Conservation (phyloP, 2,113 vertebrate species). For the Aegypius monachus region DNA sequence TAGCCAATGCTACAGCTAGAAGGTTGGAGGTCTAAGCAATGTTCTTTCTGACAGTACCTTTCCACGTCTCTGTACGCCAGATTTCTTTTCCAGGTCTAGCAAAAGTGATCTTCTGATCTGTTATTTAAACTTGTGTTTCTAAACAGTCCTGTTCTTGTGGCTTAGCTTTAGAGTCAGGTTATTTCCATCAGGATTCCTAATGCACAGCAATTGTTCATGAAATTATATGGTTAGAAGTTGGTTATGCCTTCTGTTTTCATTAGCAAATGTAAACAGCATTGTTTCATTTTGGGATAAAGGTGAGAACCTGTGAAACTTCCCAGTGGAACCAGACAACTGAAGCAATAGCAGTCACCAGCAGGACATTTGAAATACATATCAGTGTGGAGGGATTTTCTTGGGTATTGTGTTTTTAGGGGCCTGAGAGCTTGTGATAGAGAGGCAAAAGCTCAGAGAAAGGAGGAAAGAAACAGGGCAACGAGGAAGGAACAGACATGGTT, state of each 20-base stretch:
- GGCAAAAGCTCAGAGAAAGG: neutral
- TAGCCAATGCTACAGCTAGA: neutral
- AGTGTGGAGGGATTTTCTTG: neutral
- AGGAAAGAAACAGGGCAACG: neutral
- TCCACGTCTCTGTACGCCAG: neutral
- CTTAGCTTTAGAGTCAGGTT: slow-evolving; percentile 44
- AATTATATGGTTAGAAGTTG: neutral
- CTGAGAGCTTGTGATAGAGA: neutral
- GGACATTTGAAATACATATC: neutral
- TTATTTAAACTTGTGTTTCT: slow-evolving; percentile 1
- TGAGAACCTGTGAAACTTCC: neutral
- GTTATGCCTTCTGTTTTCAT: neutral
- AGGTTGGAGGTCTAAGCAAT: neutral
- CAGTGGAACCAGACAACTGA: neutral
- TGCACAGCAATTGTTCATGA: slow-evolving; percentile 1
- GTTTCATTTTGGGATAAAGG: neutral
- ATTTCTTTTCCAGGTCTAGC: neutral
- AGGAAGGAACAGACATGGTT: neutral
- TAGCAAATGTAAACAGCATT: neutral
- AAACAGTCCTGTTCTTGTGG: slow-evolving; percentile 4
- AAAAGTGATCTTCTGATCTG: neutral
- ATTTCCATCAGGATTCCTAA: slow-evolving; percentile 49
- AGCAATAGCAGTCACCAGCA: neutral
- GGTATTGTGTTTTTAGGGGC: neutral
- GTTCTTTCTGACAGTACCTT: neutral